Base-by-base conservation (phyloP, 2,888 invertebrate species). In the Dichetophora obliterata region DNA sequence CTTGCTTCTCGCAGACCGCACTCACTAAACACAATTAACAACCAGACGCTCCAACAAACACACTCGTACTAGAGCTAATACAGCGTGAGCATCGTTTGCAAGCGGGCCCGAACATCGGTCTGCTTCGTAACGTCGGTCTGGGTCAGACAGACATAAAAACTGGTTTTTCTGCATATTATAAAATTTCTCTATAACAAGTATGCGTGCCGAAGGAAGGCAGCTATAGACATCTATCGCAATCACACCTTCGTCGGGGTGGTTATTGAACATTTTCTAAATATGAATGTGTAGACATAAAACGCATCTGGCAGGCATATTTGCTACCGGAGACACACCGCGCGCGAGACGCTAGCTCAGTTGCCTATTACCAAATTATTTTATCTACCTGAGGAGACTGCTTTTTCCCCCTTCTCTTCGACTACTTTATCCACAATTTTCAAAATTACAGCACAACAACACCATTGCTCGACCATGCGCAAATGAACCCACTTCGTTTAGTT, bases 241-340 rank as follows among this genome's bases (percentile, higher is more conserved):
- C 65, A 1, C 22, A 70, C 69, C 57, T 43, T 31, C 34, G 48
- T 22, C 24, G 70, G 77, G 77, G 73, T 79, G 75, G 75, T 73
- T 80, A 77, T 80, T 27, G 66, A 69, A 68, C 65, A 65, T 75
- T 63, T 34, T 75, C 48, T 77, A 71, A 72, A 48, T 52, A 66
- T 68, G 68, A 27, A 24, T 50, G 57, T 76, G n/a, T 31, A 76
- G 75, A 75, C 78, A 81, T 82, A 83, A 82, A 84, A 81, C 82
- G 85, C 87, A 87, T 85, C 87, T 87, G 87, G 85, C 85, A 81
- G 82, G 83, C 83, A 85, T 83, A 82, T 84, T 81, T 82, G 78
- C 77, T 82, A 27, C 81, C 19, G 24, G 52, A 3, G 76, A 76
- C 48, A 75, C 70, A 48, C 50, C 34, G 71, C 68, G 22, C 65